A percentile compares a stretch with the other conserved stretches of the same genome.
Evolutionary conservation across 2,888 invertebrate species (phyloP).

Genomic region (Parochlus steinenii): DNA sequence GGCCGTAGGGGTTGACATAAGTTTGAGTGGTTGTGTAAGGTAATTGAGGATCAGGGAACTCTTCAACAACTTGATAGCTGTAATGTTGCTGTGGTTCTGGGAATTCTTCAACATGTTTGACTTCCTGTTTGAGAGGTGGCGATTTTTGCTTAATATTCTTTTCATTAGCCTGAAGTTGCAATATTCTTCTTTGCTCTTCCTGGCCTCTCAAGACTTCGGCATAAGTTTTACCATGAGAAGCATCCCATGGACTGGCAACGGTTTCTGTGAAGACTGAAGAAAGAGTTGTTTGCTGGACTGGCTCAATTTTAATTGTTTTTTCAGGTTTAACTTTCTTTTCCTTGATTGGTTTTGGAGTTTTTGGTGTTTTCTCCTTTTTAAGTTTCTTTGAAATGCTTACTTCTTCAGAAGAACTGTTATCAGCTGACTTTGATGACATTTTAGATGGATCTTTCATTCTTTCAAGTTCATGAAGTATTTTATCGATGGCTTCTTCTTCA

Average conservation of each 20-base stretch:
- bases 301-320: not conserved
- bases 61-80: constrained; percentile 3
- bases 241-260: not conserved
- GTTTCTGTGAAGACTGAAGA: not conserved
- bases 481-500: constrained; percentile 1
- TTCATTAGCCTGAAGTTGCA: not conserved
- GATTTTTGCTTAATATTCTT: not conserved
- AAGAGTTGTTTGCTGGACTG: not conserved
- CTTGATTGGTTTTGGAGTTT: not conserved
- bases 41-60: constrained; percentile 8
- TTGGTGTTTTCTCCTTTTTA: not conserved
- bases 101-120: not conserved
- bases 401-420: not conserved
- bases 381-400: not conserved
- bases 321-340: not conserved
- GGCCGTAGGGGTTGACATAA: not conserved
- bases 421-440: no score
- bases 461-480: not conserved
- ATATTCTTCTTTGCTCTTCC: not conserved
- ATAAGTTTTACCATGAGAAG: constrained; percentile 4
- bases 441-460: no score
- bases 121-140: not conserved
- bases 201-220: constrained; percentile 6
- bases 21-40: not conserved
- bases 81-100: not conserved